phyloP scores from a whole-genome alignment of 2,888 invertebrate species.

The Frankliniella fusca region DNA sequence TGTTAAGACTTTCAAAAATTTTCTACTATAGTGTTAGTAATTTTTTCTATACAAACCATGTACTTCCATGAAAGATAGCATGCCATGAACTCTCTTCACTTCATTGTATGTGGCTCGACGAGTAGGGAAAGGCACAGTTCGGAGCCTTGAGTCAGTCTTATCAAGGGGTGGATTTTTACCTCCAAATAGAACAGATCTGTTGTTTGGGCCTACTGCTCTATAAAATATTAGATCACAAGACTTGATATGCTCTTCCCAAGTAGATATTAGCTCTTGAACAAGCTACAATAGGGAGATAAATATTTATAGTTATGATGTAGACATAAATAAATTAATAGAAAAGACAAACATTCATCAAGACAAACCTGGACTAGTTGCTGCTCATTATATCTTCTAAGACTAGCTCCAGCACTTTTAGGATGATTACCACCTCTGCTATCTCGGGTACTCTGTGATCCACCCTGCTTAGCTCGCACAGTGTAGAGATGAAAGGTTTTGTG shows the following conservation, averaged over 20 bases:
- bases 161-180: conserved; percentile 67
- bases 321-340: conserved; percentile 29
- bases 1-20: not conserved
- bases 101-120: conserved; percentile 76
- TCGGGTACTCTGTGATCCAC: conserved; percentile 65
- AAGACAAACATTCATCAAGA: conserved; percentile 33
- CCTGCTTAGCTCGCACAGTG: conserved; percentile 77
- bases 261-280: conserved; percentile 63
- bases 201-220: conserved; percentile 68
- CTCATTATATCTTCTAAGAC: conserved; percentile 74
- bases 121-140: conserved; percentile 76
- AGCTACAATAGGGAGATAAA: conserved; percentile 55
- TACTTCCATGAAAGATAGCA: conserved; percentile 61
- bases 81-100: conserved; percentile 67
- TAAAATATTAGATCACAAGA: conserved; percentile 69
- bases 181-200: conserved; percentile 67
- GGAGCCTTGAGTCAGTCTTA: conserved; percentile 58
- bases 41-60: conserved; percentile 54
- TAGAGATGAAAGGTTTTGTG: conserved; percentile 86
- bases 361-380: conserved; percentile 64
- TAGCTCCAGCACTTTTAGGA: conserved; percentile 76
- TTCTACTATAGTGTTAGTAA: too few species aligned
- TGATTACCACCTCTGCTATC: conserved; percentile 61
- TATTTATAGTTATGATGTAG: conserved; percentile 23
- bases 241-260: conserved; percentile 64